Evolutionary conservation across 2,888 invertebrate genomes (phyloP), one percentile per base, ranked within the genome.

Genomic region (Drosophila fulvimacula): DNA sequence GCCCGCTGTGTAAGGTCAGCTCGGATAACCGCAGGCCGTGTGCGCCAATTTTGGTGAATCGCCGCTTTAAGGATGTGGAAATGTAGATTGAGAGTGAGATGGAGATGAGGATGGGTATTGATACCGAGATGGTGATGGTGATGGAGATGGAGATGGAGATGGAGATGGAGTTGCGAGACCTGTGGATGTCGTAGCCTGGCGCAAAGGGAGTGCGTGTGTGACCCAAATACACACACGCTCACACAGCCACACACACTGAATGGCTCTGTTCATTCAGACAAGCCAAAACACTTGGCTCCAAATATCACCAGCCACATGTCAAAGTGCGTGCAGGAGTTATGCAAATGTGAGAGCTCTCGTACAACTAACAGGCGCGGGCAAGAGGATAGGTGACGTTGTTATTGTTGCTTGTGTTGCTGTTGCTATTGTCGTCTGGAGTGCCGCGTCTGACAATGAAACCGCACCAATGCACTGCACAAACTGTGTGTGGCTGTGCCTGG

Each of bases 321-420:
- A 83, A 88, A 83, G 87, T 83, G 89, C 89, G 89, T 83, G 81
- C 63, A 67, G 79, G 73, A 88, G 83, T 88, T 83, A 88, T 83
- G 83, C 87, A 83, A 83, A 83, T 83, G 73, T 70, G 70, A 55
- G 71, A 76, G 73, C 67, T 76, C 82, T 70, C 70, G 61, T 38
- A 44, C 69, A 52, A 49, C 56, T 51, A 52, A 41, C 48, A 53
- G 63, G 27, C 27, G 64, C 53, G 58, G 52, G 42, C 46, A 49
- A 39, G 44, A 48, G 61, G 51, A 76, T 39, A 65, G 71, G 79
- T 75, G 79, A 73, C 44, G 42, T 51, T 41, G 36, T 49, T 69
- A 21, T 24, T 60, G 57, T 60, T 59, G 73, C 32, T 76, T 58
- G 57, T 57, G 51, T 17, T 57, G 42, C 38, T 65, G 46, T 36